phyloP scores from a whole-genome alignment of 2,113 vertebrate species.

The Tichodroma muraria region DNA sequence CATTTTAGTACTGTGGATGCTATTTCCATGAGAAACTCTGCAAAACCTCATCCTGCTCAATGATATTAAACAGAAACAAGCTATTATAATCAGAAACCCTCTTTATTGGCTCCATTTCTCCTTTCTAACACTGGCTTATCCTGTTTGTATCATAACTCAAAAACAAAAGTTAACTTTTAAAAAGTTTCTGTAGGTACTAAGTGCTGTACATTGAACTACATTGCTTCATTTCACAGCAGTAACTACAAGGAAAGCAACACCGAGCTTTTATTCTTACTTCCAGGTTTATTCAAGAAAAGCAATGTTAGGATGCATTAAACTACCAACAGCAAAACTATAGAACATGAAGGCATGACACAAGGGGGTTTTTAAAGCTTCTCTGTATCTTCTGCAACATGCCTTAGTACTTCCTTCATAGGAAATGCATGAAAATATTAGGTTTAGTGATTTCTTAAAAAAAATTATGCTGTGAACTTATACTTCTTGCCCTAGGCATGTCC shows the following conservation, averaged over 20 bases:
- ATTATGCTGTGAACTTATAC: not conserved
- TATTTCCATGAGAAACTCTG: slow-evolving; percentile 82
- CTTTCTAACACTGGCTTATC: slow-evolving; percentile 49
- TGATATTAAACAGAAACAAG: slow-evolving; percentile 82
- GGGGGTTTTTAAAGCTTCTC: not conserved
- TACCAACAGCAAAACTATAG: not conserved
- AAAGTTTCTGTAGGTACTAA: not conserved
- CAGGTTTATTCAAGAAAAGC: not conserved
- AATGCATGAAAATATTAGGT: not conserved
- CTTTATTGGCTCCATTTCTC: slow-evolving; percentile 56
- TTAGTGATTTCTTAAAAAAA: not conserved
- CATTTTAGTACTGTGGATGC: slow-evolving; percentile 68
- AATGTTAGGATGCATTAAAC: not conserved
- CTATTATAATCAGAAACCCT: slow-evolving; percentile 64
- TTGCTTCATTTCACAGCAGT: not conserved
- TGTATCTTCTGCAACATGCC: not conserved
- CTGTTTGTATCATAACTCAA: slow-evolving; percentile 22
- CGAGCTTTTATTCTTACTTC: not conserved
- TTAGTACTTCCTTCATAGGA: not conserved
- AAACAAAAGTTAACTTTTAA: slow-evolving; percentile 45
- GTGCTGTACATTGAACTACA: not conserved
- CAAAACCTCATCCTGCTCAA: slow-evolving; percentile 68
- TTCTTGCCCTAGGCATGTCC: not conserved
- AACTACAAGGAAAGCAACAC: not conserved
- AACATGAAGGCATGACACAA: not conserved